phyloP scores from a whole-genome alignment of 2,797 vertebrate genomes.

The Fratercula arctica region DNA sequence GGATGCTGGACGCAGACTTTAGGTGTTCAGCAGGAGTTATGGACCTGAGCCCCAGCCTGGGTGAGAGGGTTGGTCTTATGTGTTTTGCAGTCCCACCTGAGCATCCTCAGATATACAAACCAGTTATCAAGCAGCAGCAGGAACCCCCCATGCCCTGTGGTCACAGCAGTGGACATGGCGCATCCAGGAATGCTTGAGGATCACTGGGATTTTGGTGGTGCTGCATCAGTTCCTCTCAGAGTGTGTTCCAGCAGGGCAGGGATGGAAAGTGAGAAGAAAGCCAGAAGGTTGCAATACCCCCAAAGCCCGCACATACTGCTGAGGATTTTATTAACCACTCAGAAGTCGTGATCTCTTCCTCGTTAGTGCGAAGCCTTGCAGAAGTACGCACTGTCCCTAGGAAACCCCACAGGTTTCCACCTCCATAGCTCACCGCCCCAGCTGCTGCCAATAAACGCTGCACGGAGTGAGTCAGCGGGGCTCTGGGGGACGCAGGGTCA shows the following conservation, averaged over 20 bases:
- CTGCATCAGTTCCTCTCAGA: neutral
- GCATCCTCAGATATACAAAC: neutral
- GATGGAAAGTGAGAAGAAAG: neutral
- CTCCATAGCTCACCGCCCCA: rapidly evolving
- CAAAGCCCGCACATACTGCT: neutral
- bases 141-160: rapidly evolving
- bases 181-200: neutral
- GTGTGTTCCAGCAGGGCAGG: neutral
- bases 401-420: neutral
- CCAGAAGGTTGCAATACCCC: neutral
- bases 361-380: neutral
- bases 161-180: neutral
- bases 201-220: neutral
- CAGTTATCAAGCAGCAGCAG: neutral
- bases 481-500: neutral
- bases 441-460: rapidly evolving
- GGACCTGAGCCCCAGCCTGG: neutral
- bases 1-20: neutral
- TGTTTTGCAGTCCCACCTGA: neutral
- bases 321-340: neutral
- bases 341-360: neutral
- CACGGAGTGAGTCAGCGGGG: neutral
- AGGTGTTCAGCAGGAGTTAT: neutral
- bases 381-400: neutral
- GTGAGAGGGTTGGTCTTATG: neutral